Evolutionary conservation across 2,113 vertebrate species (phyloP), one percentile per base, ranked within the genome.

Genomic region (Madoqua kirkii): DNA sequence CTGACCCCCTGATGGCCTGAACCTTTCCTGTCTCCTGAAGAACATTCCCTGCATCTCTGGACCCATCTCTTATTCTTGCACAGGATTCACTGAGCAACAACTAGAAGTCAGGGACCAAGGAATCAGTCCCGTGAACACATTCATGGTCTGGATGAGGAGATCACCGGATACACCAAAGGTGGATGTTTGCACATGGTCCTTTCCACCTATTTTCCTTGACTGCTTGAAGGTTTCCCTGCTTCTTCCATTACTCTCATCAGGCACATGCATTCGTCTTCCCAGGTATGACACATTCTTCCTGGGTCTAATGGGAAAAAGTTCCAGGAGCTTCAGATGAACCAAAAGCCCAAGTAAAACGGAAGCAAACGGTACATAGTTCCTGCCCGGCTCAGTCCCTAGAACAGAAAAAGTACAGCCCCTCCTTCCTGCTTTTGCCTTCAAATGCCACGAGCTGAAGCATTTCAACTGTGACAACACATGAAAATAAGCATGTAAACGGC

Each of bases 101-200:
- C 13, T 11, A 50, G 89, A 52, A 31, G 55, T 40, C 55, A 87
- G 93, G 60, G 48, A 55, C 6, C 23, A 21, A 52, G 40, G 17
- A 0, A 4, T 27, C n/a, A 15, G 17, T 2, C 1, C 7, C 6
- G 27, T 29, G 45, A 1, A 2, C 21, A 74, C 89, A 27, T 43
- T 89, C 60, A 19, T 27, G 45, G 62, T 87, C 43, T 6, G 36
- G 36, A 31, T 0, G 2, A 67, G 40, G 31, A 67, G 0, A 48
- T 93, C 25, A 6, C 21, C 50, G 7, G 14, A 8, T 10, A 45
- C 5, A 45, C 10, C 4, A 64, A 40, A 43, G 55, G 86, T 0
- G 6, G 6, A 7, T 15, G 33, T 89, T 13, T 43, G 48, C 27
- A 48, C 19, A 3, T 0, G 15, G 40, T 76, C 54, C n/a, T 27